Evolutionary conservation across 1,140 invertebrate species (phyloP), one percentile per base, ranked within the genome.

Genomic region (Riptortus pedestris): DNA sequence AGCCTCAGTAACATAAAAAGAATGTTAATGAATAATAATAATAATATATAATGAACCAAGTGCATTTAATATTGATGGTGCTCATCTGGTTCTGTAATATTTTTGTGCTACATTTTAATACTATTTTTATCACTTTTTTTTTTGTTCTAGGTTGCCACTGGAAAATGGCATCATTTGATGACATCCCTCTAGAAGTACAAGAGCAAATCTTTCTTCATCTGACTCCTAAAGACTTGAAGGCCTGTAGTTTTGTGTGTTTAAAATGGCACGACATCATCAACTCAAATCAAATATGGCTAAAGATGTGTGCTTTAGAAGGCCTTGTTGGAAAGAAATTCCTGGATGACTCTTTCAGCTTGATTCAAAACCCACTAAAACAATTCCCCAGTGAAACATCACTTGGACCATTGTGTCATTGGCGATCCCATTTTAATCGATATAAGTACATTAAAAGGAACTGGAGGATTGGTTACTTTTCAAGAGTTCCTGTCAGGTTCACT

Each of bases 361-460:
- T 55, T 9, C 14, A 26, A 18, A 55, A 55, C 24, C 51, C 51
- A 2, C 22, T 55, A 24, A 22, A 26, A 24, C 51, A 55, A 16
- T 55, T 24, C 26, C 26, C 51, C 4, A 26, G 2, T 51, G 48
- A 55, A 24, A 24, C 16, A 26, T 24, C 20, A 55, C 11, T 55
- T 9, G 14, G 0, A 14, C 51, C 51, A 3, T 5, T 38, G 5
- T 24, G 22, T 9, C 51, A 55, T 55, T 55, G 51, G 51, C 22
- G 24, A 24, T 55, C 51, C 16, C 51, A 55, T 26, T 55, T 55
- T 24, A 55, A 55, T 14, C 51, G 51, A 24, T 55, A 55, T 14
- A 55, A 24, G 24, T 26, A 18, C 16, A 24, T 55, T 16, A 18
- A 55, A 24, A 55, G 26, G 26, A 55, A 55, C 24, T 55, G 51